Conservation (phyloP, 2,113 vertebrate genomes). For the Enhydra lutris region DNA sequence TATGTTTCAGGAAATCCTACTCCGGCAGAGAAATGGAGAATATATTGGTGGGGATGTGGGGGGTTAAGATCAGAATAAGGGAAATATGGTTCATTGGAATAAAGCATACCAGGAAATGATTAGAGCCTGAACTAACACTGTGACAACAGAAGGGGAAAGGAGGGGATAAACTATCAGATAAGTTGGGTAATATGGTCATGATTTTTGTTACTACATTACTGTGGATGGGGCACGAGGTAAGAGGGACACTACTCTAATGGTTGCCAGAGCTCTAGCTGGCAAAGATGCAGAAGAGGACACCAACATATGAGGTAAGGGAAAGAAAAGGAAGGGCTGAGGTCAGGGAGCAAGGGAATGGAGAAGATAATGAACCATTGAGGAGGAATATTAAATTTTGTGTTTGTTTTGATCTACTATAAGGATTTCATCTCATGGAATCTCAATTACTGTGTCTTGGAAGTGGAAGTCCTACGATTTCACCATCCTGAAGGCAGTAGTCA, state of each 20-base stretch:
- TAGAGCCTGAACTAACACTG: neutral
- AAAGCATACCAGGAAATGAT: neutral
- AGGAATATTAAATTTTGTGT: neutral
- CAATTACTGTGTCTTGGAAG: neutral
- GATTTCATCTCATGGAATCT: neutral
- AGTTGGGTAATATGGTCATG: neutral
- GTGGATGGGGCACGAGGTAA: neutral
- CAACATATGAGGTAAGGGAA: neutral
- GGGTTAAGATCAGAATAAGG: neutral
- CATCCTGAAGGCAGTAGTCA: neutral
- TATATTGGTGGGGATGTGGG: neutral
- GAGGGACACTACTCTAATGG: neutral
- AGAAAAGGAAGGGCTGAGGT: neutral
- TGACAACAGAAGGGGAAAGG: neutral
- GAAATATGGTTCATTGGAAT: neutral
- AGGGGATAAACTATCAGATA: neutral
- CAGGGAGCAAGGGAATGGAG: neutral
- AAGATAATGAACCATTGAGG: neutral
- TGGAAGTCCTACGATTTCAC: constrained; percentile 18
- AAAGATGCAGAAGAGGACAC: neutral
- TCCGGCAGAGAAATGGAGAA: neutral
- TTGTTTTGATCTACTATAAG: neutral
- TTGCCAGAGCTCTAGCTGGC: neutral
- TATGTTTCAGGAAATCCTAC: neutral
- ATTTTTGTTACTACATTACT: neutral